Conservation (phyloP, 2,888 invertebrate genomes). For the Neoitamus cyanurus region DNA sequence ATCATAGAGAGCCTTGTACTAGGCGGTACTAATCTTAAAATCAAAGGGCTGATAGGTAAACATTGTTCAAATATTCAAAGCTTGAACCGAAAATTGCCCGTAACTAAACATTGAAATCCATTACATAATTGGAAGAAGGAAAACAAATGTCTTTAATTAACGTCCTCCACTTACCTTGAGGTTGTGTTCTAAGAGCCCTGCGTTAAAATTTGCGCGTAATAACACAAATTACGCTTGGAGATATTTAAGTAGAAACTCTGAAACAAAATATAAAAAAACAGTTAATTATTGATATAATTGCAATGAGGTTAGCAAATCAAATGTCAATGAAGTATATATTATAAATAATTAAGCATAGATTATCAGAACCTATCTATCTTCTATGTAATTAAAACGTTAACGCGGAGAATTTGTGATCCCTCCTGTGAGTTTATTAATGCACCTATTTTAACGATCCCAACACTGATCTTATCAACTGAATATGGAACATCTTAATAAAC, state of each 20-base stretch:
- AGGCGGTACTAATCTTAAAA: neutral
- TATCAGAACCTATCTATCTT: too few relatives aligned
- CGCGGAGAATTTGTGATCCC: too few relatives aligned
- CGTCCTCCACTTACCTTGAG: neutral
- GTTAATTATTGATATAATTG: neutral
- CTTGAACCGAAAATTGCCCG: neutral
- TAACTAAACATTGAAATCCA: neutral
- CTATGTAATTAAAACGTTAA: too few relatives aligned
- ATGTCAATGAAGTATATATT: neutral
- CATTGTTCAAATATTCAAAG: neutral
- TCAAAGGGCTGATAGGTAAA: neutral
- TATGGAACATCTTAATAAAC: too few relatives aligned
- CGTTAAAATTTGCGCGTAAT: conserved; percentile 49
- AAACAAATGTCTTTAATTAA: neutral
- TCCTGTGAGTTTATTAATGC: too few relatives aligned
- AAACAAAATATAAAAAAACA: neutral
- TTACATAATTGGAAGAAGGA: neutral
- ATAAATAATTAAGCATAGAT: too few relatives aligned
- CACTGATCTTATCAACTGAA: too few relatives aligned
- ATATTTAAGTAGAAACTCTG: neutral
- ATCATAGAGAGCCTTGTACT: neutral
- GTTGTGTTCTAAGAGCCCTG: neutral
- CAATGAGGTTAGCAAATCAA: neutral
- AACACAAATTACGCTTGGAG: conserved; percentile 50
- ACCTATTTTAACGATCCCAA: too few relatives aligned